phyloP scores from a whole-genome alignment of 2,888 invertebrate genomes.

The Cacoxenus indagator region DNA sequence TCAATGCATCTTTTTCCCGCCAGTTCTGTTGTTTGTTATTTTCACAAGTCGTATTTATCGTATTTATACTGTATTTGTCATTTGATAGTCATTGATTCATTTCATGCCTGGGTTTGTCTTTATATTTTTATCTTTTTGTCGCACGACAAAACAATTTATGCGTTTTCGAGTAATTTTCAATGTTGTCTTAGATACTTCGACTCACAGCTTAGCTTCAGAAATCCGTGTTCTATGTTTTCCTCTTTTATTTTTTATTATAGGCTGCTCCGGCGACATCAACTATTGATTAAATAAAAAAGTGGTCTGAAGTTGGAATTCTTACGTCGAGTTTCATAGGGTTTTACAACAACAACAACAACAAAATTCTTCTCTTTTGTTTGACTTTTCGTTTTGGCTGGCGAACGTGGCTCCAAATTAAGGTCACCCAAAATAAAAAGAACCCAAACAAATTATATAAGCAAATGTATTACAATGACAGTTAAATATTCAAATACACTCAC shows the following conservation, averaged over 20 bases:
- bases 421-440: slow-evolving; percentile 27
- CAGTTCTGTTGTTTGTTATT: not conserved
- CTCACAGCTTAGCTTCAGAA: too few species aligned
- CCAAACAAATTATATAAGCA: slow-evolving; percentile 8
- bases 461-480: slow-evolving; percentile 1
- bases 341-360: too few species aligned
- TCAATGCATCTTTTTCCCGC: not conserved
- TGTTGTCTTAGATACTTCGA: not conserved
- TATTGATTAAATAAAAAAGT: slow-evolving; percentile 2
- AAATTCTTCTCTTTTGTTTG: not conserved
- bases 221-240: too few species aligned
- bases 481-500: slow-evolving; percentile 2
- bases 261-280: not conserved
- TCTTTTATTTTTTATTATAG: not conserved
- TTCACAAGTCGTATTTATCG: not conserved
- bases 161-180: slow-evolving; percentile 19
- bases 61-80: slow-evolving; percentile 5
- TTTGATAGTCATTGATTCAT: slow-evolving; percentile 3
- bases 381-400: slow-evolving; percentile 7
- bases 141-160: slow-evolving; percentile 22
- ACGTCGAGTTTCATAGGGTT: too few species aligned
- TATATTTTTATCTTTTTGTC: not conserved
- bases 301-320: not conserved
- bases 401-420: slow-evolving; percentile 44
- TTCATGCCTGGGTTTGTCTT: not conserved